These are phyloP conservation scores for Thyatira batis DNA, from an alignment of 2,888 invertebrate species.

Conservation along the genomic window DNA sequence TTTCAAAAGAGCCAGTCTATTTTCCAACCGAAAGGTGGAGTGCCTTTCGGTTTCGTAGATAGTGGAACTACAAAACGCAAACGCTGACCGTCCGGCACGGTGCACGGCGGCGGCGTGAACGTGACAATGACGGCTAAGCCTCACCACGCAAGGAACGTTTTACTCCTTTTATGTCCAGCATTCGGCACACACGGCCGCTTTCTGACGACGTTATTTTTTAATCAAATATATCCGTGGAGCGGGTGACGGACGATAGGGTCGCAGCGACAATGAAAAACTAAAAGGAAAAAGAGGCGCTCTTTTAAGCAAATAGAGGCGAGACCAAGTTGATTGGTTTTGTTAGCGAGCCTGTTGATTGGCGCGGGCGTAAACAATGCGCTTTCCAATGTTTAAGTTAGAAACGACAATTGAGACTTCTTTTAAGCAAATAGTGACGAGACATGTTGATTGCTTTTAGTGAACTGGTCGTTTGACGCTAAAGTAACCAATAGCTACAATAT, in stretches of 20 bases:
- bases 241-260: conserved; percentile 81
- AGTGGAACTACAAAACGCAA: conserved; percentile 71
- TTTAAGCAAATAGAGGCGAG: conserved; percentile 82
- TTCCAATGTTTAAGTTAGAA: conserved; percentile 75
- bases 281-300: conserved; percentile 76
- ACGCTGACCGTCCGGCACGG: conserved; percentile 46
- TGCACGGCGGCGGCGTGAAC: conserved; percentile 59
- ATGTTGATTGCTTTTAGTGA: conserved; percentile 52
- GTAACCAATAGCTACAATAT: conserved; percentile 27
- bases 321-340: conserved; percentile 83
- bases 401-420: conserved; percentile 76
- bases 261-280: conserved; percentile 75
- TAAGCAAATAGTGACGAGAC: conserved; percentile 55
- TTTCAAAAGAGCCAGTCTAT: conserved; percentile 22
- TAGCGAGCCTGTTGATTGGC: conserved; percentile 81
- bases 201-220: conserved; percentile 84
- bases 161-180: conserved; percentile 70
- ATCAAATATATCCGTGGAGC: conserved; percentile 82
- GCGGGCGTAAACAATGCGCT: conserved; percentile 77
- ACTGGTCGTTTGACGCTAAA: conserved; percentile 39
- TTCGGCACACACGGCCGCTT: conserved; percentile 65
- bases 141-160: conserved; percentile 60
- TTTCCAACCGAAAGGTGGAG: conserved; percentile 28
- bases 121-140: conserved; percentile 80
- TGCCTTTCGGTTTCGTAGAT: conserved; percentile 62